These are phyloP conservation scores for Aplidium turbinatum DNA, from an alignment of 23 tunicate species.

Conservation along the genomic window DNA sequence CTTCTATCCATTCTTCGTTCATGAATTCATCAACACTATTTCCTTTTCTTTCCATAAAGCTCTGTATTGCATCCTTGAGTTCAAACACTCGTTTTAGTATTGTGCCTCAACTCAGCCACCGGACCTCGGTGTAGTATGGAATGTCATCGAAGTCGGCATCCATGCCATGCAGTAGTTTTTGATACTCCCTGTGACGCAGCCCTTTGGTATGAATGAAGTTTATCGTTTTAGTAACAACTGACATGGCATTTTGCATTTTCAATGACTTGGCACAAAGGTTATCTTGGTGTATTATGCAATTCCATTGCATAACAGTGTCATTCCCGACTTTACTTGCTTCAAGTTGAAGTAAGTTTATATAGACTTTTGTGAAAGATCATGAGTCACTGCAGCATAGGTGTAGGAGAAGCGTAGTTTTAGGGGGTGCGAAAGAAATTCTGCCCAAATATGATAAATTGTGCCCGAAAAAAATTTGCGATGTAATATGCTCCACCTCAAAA, in stretches of 20 bases:
- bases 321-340: slow-evolving; percentile 42
- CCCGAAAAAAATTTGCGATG: too few relatives aligned
- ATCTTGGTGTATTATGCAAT: slow-evolving; percentile 49
- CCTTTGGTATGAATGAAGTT: neutral
- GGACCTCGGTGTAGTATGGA: slow-evolving; percentile 10
- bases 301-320: slow-evolving; percentile 39
- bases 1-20: neutral
- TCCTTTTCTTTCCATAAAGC: slow-evolving; percentile 1
- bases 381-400: too few relatives aligned
- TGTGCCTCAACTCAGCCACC: neutral
- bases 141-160: slow-evolving; percentile 63
- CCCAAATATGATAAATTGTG: too few relatives aligned
- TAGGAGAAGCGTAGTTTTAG: too few relatives aligned
- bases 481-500: too few relatives aligned
- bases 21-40: too few relatives aligned
- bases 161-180: slow-evolving; percentile 9
- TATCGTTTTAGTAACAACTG: neutral
- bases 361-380: too few relatives aligned
- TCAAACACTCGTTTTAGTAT: slow-evolving; percentile 1
- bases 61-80: slow-evolving; percentile 4
- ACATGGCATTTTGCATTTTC: neutral
- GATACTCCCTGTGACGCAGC: neutral
- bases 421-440: too few relatives aligned
- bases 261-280: slow-evolving; percentile 37
- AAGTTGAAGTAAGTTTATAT: slow-evolving; percentile 33